Conservation (phyloP, 1,140 invertebrate species). For the Atta texana region DNA sequence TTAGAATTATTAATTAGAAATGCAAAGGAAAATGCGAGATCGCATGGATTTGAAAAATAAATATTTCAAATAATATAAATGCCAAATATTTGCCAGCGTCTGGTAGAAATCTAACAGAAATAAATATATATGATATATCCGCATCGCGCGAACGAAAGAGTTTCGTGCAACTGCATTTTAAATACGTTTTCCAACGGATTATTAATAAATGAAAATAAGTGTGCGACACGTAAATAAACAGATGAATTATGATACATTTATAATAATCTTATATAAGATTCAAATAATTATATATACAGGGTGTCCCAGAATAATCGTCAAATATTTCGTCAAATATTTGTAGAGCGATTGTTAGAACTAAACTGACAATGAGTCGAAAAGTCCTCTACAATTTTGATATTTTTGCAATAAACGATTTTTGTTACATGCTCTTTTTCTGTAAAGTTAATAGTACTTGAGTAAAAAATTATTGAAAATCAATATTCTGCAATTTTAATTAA, state of each 20-base stretch:
- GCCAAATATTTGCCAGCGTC: constrained; percentile 1
- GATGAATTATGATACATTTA: neutral
- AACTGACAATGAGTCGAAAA: no score
- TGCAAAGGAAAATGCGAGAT: constrained; percentile 3
- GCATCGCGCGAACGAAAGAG: neutral
- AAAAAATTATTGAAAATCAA: no score
- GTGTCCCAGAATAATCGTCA: no score
- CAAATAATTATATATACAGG: neutral
- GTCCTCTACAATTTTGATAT: no score
- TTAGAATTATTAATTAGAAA: constrained; percentile 34
- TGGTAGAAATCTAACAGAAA: neutral
- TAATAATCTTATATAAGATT: neutral
- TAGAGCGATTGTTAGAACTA: no score
- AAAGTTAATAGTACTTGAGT: no score
- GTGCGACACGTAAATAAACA: neutral
- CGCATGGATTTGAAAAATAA: constrained; percentile 13
- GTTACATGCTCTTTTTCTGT: no score
- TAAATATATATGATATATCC: constrained; percentile 12
- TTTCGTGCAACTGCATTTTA: neutral
- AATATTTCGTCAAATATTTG: no score
- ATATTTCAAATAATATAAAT: neutral
- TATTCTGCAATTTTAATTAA: no score
- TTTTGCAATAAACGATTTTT: no score
- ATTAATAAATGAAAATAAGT: neutral
- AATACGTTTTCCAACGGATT: neutral